Percentiles rank a stretch among this genome's conserved stretches.
phyloP scores from a whole-genome alignment of 1,140 invertebrate species.

The Conopomorpha cramerella region DNA sequence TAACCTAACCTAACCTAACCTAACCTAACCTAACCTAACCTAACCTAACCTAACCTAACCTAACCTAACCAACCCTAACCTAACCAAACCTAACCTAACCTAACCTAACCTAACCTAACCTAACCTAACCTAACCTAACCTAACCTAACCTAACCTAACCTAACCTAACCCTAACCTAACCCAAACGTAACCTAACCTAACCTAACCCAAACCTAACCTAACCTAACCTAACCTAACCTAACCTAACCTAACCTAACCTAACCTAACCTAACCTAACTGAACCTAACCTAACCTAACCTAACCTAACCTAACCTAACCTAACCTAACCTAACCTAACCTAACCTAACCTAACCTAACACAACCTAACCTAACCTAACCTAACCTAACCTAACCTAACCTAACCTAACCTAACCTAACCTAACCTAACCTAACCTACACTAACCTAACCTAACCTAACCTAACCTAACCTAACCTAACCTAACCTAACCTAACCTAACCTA shows the following conservation, averaged over 20 bases:
- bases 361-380: slow-evolving; percentile 1
- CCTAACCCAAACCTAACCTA: slow-evolving; percentile 5
- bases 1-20: slow-evolving; percentile 3
- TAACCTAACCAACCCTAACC: slow-evolving; percentile 1
- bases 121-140: slow-evolving; percentile 3
- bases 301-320: slow-evolving; percentile 15
- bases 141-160: slow-evolving; percentile 9
- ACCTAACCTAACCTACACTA: slow-evolving; percentile 1
- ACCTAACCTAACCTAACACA: slow-evolving; percentile 1
- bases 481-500: slow-evolving; percentile 1
- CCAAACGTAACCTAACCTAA: slow-evolving; percentile 9
- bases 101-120: slow-evolving; percentile 3
- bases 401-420: slow-evolving; percentile 1
- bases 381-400: slow-evolving; percentile 1
- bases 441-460: slow-evolving; percentile 1
- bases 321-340: slow-evolving; percentile 6
- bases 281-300: slow-evolving; percentile 19
- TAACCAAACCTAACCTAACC: slow-evolving; percentile 1
- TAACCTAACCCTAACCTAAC: slow-evolving; percentile 14
- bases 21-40: slow-evolving; percentile 4
- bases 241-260: slow-evolving; percentile 14
- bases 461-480: slow-evolving; percentile 1
- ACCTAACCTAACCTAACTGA: slow-evolving; percentile 15
- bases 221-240: slow-evolving; percentile 9
- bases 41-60: slow-evolving; percentile 1